phyloP scores from a whole-genome alignment of 2,888 invertebrate species.

The Andrena fulva region DNA sequence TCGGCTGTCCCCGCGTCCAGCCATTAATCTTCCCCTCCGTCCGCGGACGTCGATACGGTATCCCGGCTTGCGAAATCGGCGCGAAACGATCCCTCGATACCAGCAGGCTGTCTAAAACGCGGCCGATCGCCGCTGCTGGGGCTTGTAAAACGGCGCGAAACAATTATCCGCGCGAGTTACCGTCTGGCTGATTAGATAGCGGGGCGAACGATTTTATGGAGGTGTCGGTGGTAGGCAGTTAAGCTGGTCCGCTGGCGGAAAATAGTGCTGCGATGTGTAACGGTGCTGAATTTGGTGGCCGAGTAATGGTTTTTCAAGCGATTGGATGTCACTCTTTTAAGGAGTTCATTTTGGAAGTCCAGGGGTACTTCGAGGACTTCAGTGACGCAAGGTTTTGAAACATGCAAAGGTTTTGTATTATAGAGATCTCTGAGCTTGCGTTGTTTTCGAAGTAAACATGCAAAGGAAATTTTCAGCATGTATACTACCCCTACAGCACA shows the following conservation, averaged over 20 bases:
- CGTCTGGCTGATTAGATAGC: slow-evolving; percentile 57
- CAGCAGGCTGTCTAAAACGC: not conserved
- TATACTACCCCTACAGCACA: no score
- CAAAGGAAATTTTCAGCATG: no score
- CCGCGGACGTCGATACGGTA: slow-evolving; percentile 28
- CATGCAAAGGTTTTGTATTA: no score
- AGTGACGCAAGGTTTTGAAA: no score
- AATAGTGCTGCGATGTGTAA: not conserved
- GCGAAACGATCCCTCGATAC: slow-evolving; percentile 7
- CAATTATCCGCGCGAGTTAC: slow-evolving; percentile 31
- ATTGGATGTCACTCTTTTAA: no score
- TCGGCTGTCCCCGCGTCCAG: slow-evolving; percentile 29
- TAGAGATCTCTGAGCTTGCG: no score
- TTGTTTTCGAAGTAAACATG: no score
- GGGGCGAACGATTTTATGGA: slow-evolving; percentile 55
- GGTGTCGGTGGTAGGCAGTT: not conserved
- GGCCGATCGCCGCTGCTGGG: slow-evolving; percentile 5
- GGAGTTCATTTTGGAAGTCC: no score
- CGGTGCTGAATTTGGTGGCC: not conserved
- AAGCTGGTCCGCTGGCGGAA: not conserved
- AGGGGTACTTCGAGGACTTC: no score
- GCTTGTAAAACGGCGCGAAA: slow-evolving; percentile 34
- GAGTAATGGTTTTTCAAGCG: not conserved
- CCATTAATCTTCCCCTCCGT: slow-evolving; percentile 34
- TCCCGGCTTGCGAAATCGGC: slow-evolving; percentile 51